Base-by-base conservation (phyloP, 2,888 invertebrate species). In the Xanthia togata region DNA sequence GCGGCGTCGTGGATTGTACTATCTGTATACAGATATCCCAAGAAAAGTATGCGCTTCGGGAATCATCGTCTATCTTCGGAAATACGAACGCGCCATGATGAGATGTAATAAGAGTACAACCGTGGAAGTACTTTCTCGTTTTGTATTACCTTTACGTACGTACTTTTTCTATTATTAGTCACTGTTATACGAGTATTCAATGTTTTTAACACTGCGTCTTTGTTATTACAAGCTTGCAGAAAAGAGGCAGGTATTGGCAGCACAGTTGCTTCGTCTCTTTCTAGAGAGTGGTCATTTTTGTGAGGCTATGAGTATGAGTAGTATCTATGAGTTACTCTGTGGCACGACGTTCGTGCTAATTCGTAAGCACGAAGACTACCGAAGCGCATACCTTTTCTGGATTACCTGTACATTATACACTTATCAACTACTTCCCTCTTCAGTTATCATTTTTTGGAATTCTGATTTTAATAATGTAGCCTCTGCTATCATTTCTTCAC, bases 401-500 rank as follows among this genome's bases (percentile, higher is more conserved):
- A 11, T 57, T 31, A 62, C n/a, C 35, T 47, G 9, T 47, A 59
- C 11, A 59, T 53, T 17, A 53, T 55, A 44, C 1, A 73, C 44
- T 60, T 81, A 86, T 63, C 57, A 79, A 65, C 81, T 71, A 55
- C 14, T 65, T 0, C 5, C 70, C 1, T 80, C 71, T 12, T 71
- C 72, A 35, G 85, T 26, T 5, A 88, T 53, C 83, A 95, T 88
- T 59, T 88, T 90, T 35, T 90, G 78, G 3, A 96, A 88, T 81
- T 95, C 93, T 75, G 91, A 84, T 76, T 95, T 95, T 44, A 98
- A 89, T 68, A 91, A 85, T 6, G 91, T 83, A 0, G 97, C 97
- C 92, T 98, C 98, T 12, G 89, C 84, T 59, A 95, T 93, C 98
- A 98, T 98, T 85, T 98, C 98, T 78, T 97, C 94, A 60, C 96